Conservation (phyloP, 2,888 invertebrate species). For the Oscheius myriophilus region DNA sequence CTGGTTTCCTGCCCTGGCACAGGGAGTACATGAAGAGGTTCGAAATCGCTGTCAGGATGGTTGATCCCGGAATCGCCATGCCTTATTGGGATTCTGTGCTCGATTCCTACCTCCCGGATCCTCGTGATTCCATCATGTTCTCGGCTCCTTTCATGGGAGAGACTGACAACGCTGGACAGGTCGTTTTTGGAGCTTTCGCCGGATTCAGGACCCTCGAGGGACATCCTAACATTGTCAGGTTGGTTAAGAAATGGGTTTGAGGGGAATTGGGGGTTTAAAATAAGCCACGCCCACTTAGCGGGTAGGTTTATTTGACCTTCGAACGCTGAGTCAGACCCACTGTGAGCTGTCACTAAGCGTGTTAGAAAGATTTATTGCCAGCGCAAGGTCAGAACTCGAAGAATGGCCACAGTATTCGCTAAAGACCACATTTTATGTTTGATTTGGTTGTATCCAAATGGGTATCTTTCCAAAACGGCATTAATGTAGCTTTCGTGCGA, state of each 20-base stretch:
- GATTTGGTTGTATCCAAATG: too few species aligned
- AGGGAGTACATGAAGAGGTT: constrained; percentile 63
- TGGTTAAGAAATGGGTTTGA: too few species aligned
- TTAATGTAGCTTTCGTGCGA: too few species aligned
- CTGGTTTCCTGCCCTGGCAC: constrained; percentile 70
- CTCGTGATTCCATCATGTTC: constrained; percentile 71
- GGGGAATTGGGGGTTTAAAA: constrained; percentile 54
- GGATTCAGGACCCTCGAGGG: constrained; percentile 69
- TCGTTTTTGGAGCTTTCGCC: constrained; percentile 65
- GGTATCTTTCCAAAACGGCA: too few species aligned
- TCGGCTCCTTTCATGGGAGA: constrained; percentile 69
- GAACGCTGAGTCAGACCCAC: too few species aligned
- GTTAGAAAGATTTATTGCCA: too few species aligned
- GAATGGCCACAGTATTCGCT: too few species aligned
- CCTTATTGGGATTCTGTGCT: constrained; percentile 72
- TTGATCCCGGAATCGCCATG: constrained; percentile 70
- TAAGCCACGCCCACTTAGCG: too few species aligned
- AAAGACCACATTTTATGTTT: too few species aligned
- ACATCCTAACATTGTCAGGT: constrained; percentile 57
- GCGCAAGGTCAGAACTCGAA: too few species aligned
- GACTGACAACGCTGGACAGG: constrained; percentile 63
- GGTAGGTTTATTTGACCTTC: too few species aligned
- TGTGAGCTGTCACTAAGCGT: too few species aligned
- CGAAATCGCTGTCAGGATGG: constrained; percentile 68
- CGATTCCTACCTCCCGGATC: constrained; percentile 70